Conservation (phyloP, 1,140 invertebrate species). For the Campoletis sonorensis region DNA sequence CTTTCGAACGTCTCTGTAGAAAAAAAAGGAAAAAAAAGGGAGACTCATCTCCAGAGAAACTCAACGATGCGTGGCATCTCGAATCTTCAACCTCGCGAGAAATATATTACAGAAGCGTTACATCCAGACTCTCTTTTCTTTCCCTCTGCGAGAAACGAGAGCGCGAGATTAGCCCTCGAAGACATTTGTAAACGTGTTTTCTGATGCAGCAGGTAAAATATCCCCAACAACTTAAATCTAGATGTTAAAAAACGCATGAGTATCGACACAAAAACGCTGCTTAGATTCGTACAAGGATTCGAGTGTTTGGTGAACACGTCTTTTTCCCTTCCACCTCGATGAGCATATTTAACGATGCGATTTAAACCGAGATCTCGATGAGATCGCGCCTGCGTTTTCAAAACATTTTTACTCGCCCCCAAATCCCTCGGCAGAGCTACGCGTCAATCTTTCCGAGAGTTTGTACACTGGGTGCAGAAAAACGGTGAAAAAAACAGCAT, state of each 20-base stretch:
- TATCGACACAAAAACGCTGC: conserved; percentile 13
- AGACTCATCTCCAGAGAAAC: conserved; percentile 16
- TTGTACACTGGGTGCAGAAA: background rate
- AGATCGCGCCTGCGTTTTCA: background rate
- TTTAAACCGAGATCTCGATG: conserved; percentile 28
- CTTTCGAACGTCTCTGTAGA: background rate
- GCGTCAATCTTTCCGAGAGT: conserved; percentile 14
- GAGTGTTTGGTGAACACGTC: conserved; percentile 39
- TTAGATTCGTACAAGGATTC: conserved; percentile 18
- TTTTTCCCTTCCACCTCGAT: conserved; percentile 39
- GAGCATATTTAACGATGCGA: conserved; percentile 50
- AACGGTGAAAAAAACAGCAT: conserved; percentile 41
- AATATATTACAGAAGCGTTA: background rate
- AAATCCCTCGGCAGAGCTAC: background rate
- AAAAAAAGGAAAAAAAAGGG: conserved; percentile 16
- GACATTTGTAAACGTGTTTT: conserved; percentile 48
- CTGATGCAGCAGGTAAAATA: conserved; percentile 25
- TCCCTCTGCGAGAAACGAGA: background rate
- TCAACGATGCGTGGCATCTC: conserved; percentile 28
- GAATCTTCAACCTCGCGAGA: background rate
- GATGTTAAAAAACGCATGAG: background rate
- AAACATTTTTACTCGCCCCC: background rate
- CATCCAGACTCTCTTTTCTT: conserved; percentile 32
- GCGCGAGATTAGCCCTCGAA: conserved; percentile 12
- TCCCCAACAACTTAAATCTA: background rate